Base-by-base conservation (phyloP, 2,113 vertebrate genomes). In the Camelus bactrianus region DNA sequence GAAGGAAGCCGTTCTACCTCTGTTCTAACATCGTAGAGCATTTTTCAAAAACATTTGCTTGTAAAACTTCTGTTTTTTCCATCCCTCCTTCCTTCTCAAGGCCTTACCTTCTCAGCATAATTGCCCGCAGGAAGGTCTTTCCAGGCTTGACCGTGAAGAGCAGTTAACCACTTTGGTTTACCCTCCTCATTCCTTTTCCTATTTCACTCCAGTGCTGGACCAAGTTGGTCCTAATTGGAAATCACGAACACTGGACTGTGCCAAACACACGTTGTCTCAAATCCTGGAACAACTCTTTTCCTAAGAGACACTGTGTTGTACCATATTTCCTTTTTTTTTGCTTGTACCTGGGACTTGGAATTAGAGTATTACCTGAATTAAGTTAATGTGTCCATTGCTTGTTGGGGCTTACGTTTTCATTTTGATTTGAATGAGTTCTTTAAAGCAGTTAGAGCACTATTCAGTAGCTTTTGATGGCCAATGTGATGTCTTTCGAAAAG, bases 221-320 rank as follows among this genome's bases (percentile, higher is more conserved):
- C 83, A 86, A 87, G 91, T 92, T 77, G 70, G 32, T 77, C 19
- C 50, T 73, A 38, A 84, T 54, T 50, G 88, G 52, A 82, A 93
- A 54, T 86, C 72, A 3, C 13, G 58, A 70, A 73, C 67, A 9
- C 58, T 26, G 69, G 73, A 22, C 69, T 75, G 42, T 69, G 13
- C 30, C 83, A 35, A 28, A 67, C 35, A 26, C 52, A 64, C 42
- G 8, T 56, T 65, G 60, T 89, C 76, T 76, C 42, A 64, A 77
- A 42, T 83, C 70, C 54, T 54, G 35, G 60, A 69, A 46, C 58
- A 70, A 14, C 32, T 94, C 86, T 52, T 92, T 75, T 82, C 9
- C 88, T 65, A 20, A 80, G 60, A 80, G 64, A 58, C 13, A 24
- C 38, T 11, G 38, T 35, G 35, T 46, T 81, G 64, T 38, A 9